Conservation (phyloP, 2,797 vertebrate genomes). For the Eulemur albifrons region DNA sequence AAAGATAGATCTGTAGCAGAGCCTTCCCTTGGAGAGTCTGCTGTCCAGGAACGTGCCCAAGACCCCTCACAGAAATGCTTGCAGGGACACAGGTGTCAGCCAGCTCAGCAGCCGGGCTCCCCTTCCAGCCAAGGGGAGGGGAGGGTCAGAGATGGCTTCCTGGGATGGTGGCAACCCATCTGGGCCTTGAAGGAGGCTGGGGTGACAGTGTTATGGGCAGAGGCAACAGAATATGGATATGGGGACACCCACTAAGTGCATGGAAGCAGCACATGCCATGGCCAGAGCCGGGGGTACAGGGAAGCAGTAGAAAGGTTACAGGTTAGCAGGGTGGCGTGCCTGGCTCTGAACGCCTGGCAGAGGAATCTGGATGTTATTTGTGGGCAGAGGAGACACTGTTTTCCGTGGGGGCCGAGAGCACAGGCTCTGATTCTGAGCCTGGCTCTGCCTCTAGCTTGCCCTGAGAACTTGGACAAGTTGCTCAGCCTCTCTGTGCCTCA, state of each 20-base stretch:
- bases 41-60: rapidly evolving
- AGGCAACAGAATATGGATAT: background rate
- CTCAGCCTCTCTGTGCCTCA: background rate
- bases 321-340: rapidly evolving
- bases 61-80: background rate
- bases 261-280: background rate
- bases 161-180: rapidly evolving
- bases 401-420: background rate
- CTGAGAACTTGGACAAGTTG: background rate
- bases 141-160: background rate
- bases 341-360: background rate
- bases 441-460: background rate
- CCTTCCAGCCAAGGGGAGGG: background rate
- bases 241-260: too few species aligned
- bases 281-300: background rate
- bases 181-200: background rate
- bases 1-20: background rate
- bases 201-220: background rate
- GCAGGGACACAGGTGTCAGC: background rate
- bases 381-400: background rate
- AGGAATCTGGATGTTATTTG: background rate
- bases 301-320: background rate
- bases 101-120: background rate
- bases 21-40: too few species aligned
- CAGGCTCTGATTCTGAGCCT: background rate